A percentile compares a stretch with the other conserved stretches of the same genome.
These are phyloP conservation scores for Dasyprocta punctata DNA, from an alignment of 2,113 vertebrate genomes.

Conservation along the genomic window DNA sequence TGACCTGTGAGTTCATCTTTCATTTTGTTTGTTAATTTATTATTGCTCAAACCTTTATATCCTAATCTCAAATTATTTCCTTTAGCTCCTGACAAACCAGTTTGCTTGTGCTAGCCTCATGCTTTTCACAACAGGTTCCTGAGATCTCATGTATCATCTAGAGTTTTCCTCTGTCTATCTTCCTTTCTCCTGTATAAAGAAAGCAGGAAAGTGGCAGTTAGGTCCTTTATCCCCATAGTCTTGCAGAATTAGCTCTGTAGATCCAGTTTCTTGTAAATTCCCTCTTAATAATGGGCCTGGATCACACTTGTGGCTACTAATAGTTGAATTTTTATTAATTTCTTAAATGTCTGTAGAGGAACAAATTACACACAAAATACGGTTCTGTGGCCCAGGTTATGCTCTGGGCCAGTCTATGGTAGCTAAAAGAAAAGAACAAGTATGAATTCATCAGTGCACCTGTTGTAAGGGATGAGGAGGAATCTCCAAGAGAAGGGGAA, in stretches of 20 bases:
- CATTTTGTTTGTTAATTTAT: neutral
- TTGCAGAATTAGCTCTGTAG: neutral
- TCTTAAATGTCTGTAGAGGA: neutral
- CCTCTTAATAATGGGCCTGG: neutral
- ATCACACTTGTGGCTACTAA: neutral
- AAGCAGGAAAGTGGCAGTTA: neutral
- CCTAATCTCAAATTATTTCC: neutral
- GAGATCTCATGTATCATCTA: neutral
- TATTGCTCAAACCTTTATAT: neutral
- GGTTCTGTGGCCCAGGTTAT: neutral
- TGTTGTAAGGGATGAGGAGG: neutral
- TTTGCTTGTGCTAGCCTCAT: neutral
- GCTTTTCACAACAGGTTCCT: neutral
- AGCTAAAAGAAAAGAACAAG: neutral
- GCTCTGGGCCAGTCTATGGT: neutral
- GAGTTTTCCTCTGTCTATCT: neutral
- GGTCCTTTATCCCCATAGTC: neutral
- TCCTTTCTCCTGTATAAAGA: neutral
- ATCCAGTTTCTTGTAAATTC: neutral
- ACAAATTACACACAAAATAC: neutral
- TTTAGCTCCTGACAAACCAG: neutral
- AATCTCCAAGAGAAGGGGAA: neutral
- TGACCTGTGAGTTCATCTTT: neutral
- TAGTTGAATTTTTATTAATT: neutral
- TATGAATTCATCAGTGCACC: too few relatives aligned